Percentiles rank a stretch among this genome's conserved stretches.
Evolutionary conservation across 2,888 invertebrate genomes (phyloP).

Genomic region (Crioceris asparagi): DNA sequence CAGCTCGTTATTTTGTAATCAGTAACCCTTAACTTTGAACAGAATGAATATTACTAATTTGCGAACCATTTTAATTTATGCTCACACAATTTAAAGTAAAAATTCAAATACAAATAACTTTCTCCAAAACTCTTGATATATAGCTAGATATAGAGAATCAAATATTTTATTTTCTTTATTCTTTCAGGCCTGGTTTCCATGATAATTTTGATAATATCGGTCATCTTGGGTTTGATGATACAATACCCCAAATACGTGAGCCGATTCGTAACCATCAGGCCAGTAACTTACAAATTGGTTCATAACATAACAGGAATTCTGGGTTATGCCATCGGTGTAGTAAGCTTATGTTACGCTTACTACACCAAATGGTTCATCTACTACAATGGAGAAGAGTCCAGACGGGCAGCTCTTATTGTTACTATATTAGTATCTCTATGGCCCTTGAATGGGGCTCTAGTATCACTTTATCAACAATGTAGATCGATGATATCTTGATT

Average conservation of each 20-base stretch:
- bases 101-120: too few species aligned
- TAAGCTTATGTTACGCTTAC: slow-evolving; percentile 28
- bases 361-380: slow-evolving; percentile 29
- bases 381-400: slow-evolving; percentile 23
- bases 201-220: slow-evolving; percentile 25
- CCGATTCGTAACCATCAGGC: slow-evolving; percentile 18
- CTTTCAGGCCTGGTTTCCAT: slow-evolving; percentile 30
- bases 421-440: slow-evolving; percentile 26
- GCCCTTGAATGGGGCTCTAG: slow-evolving; percentile 26
- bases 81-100: too few species aligned
- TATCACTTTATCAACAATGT: slow-evolving; percentile 25
- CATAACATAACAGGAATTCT: slow-evolving; percentile 31
- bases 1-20: too few species aligned
- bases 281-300: slow-evolving; percentile 26
- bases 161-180: neutral
- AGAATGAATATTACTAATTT: too few species aligned
- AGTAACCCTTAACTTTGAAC: too few species aligned
- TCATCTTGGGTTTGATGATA: slow-evolving; percentile 24
- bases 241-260: slow-evolving; percentile 23
- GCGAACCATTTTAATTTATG: too few species aligned
- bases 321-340: slow-evolving; percentile 29
- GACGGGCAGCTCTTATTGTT: slow-evolving; percentile 25
- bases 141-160: too few species aligned
- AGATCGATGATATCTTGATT: slow-evolving; percentile 15
- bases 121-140: too few species aligned